Base-by-base conservation (phyloP, 2,797 vertebrate genomes). In the Etheostoma nigrum region DNA sequence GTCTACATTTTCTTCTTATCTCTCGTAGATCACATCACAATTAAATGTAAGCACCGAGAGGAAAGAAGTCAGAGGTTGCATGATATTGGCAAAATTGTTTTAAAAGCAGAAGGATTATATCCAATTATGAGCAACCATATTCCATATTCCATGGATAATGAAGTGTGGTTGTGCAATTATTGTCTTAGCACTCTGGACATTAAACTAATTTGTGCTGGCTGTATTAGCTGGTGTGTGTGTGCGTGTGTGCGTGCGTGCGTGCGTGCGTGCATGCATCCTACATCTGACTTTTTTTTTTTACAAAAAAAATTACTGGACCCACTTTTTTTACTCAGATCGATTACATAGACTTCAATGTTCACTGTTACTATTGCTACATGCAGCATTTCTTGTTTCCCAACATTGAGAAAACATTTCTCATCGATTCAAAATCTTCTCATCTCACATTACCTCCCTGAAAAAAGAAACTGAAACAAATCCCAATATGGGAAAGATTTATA, bases 151-250 rank as follows among this genome's bases (percentile, higher is more conserved):
- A 53, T 36, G 42, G 27, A 73, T 53, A 52, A 60, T 67, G 10
- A 78, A 44, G 33, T 54, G 60, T 16, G 52, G 57, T 19, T 52
- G 58, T 64, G 59, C 11, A 44, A 67, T 63, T 49, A 68, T 73
- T 70, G 67, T 27, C 67, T 51, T 21, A 33, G 54, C 51, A 59
- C 45, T 48, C 6, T 47, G 75, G 67, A 67, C 72, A 66, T 59
- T 63, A 72, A 71, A 57, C 36, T 78, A 57, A 65, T 78, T 53
- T 78, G 75, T 77, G 74, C 55, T 27, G 27, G 27, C 27, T 27
- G 27, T 27, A 74, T 25, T 25, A 25, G 25, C 25, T 44, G 60
- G 53, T 55, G 49, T 45, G 47, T 54, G 53, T 45, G 47, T 45
- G 49, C 63, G 52, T 47, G 60, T 33, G 13, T 42, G 74, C 60